These are phyloP conservation scores for Herminia tarsipennalis DNA, from an alignment of 2,888 invertebrate species.

Conservation along the genomic window DNA sequence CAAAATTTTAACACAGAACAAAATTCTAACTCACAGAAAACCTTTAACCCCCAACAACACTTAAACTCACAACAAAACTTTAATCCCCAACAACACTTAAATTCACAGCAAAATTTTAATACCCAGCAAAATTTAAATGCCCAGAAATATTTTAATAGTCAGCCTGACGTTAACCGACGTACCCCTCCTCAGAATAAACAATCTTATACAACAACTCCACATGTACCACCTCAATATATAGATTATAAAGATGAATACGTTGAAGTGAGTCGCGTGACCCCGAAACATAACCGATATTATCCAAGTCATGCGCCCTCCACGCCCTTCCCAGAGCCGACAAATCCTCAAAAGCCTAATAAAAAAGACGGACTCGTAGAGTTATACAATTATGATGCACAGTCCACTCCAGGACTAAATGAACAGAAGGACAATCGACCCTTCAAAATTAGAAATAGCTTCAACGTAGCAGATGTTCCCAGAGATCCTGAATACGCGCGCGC, in stretches of 20 bases:
- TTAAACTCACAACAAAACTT: conserved; percentile 49
- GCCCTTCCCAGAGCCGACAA: conserved; percentile 59
- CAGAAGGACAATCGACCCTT: conserved; percentile 67
- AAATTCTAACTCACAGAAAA: conserved; percentile 54
- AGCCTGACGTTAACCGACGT: conserved; percentile 54
- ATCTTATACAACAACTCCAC: conserved; percentile 49
- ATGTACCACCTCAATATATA: conserved; percentile 71
- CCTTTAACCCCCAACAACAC: conserved; percentile 51
- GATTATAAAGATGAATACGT: conserved; percentile 78
- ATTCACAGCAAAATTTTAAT: conserved; percentile 6
- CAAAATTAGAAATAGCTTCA: conserved; percentile 73
- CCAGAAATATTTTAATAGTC: conserved; percentile 18
- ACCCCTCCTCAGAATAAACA: conserved; percentile 53
- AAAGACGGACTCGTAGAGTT: conserved; percentile 77
- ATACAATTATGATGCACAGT: conserved; percentile 77
- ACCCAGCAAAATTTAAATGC: conserved; percentile 13
- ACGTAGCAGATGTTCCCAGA: conserved; percentile 59
- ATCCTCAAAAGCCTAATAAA: conserved; percentile 62
- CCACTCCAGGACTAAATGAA: conserved; percentile 63
- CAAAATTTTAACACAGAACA: conserved; percentile 49
- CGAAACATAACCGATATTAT: conserved; percentile 67
- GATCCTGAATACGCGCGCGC: conserved; percentile 64
- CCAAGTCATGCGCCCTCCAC: conserved; percentile 60
- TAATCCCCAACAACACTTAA: conserved; percentile 14
- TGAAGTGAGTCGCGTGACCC: conserved; percentile 76